These are phyloP conservation scores for Bovichtus variegatus DNA, from an alignment of 2,797 vertebrate species.

Conservation along the genomic window DNA sequence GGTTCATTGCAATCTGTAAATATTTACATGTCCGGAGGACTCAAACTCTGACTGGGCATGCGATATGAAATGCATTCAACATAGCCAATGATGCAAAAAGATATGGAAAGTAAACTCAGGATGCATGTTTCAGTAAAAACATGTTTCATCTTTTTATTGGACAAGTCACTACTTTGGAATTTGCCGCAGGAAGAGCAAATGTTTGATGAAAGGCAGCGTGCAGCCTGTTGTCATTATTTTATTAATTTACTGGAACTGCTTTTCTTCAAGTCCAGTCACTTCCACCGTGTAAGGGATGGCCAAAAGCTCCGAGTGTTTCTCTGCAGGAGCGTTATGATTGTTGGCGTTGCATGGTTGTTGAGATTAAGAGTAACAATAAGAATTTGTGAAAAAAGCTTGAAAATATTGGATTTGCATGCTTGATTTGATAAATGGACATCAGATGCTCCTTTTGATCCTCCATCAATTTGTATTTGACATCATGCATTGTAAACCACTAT, in stretches of 20 bases:
- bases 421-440: background rate
- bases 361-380: background rate
- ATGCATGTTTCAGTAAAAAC: conserved; percentile 40
- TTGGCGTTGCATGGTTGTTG: background rate
- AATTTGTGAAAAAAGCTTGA: background rate
- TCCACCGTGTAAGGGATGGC: conserved; percentile 8
- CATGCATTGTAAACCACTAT: background rate
- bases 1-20: background rate
- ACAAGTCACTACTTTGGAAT: conserved; percentile 65
- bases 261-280: conserved; percentile 38
- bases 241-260: conserved; percentile 72
- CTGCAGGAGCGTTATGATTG: background rate
- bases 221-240: conserved; percentile 35
- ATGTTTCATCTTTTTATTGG: conserved; percentile 60
- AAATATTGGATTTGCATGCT: background rate
- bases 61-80: conserved; percentile 4
- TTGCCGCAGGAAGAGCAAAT: conserved; percentile 61
- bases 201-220: conserved; percentile 46
- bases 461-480: background rate
- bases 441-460: background rate
- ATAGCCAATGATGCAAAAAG: background rate
- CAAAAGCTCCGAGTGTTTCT: conserved; percentile 39
- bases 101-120: conserved; percentile 11
- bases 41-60: background rate
- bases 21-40: background rate